Evolutionary conservation across 2,888 invertebrate genomes (phyloP), one percentile per base, ranked within the genome.

Genomic region (Drosophila heteroneura): DNA sequence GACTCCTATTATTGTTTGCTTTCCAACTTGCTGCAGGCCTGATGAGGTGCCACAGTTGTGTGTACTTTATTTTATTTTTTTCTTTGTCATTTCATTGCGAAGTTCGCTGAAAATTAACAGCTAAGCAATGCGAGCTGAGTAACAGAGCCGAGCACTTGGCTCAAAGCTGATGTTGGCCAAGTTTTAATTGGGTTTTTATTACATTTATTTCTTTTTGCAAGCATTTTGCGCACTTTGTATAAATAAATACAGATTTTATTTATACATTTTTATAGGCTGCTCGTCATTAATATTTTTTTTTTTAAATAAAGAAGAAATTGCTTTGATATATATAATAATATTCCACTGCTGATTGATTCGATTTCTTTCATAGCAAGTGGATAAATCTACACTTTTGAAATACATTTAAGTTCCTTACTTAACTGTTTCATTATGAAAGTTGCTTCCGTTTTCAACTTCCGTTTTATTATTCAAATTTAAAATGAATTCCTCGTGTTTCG

Each of bases 21-120:
- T 37, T 49, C 22, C 41, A 37, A n/a, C 47, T 26, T 16, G 47
- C 47, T 47, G 47, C 47, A 47, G 56, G 41, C 49, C 49, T 60
- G 56, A 52, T 39, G 54, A 60, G 65, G 52, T 69, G 51, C 39
- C 39, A 39, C 56, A 39, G 57, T 30, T 56, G 56, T 39, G 37
- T 30, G n/a, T 37, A 6, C 58, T 14, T 22, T 1, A 6, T 28
- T 28, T 3, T 4, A 0, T 0, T 28, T 28, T 28, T 32, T 30
- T 28, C 51, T 41, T 67, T 60, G 72, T 67, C 49, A 49, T 47
- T 72, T 54, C 44, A 37, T 41, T 57, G 61, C 68, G 28, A 57
- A 57, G 30, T 39, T 49, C 12, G 49, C 47, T 47, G 14, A 6
- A 28, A 49, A 28, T 51, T 10, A 51, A 51, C 58, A 44, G 58